Evolutionary conservation across 1,140 invertebrate genomes (phyloP).

Genomic region (Aradophagus sp.): DNA sequence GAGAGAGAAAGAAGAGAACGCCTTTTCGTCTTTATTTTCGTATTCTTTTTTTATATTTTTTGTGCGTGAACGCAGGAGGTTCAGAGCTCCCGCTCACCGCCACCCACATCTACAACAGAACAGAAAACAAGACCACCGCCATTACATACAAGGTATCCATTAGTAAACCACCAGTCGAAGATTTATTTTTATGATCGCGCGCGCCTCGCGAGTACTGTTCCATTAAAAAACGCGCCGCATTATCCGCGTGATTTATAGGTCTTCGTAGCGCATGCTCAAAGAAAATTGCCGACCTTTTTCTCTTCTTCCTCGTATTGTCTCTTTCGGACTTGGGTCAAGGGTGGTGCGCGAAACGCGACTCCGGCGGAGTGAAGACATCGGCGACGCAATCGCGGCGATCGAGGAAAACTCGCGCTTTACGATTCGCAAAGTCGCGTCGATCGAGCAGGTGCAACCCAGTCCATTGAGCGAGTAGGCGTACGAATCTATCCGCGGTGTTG

Average conservation of each 20-base stretch:
- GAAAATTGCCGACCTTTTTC: slow-evolving; percentile 57
- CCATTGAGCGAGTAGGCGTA: slow-evolving; percentile 55
- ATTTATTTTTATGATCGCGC: slow-evolving; percentile 65
- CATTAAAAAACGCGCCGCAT: slow-evolving; percentile 61
- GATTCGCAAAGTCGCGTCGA: slow-evolving; percentile 58
- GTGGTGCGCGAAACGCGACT: too few species aligned
- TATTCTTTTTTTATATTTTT: slow-evolving; percentile 13
- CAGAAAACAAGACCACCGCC: slow-evolving; percentile 76
- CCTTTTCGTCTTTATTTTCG: slow-evolving; percentile 50
- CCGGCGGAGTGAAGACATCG: too few species aligned
- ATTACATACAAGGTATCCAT: slow-evolving; percentile 76
- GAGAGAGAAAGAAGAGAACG: slow-evolving; percentile 53
- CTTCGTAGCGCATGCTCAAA: slow-evolving; percentile 59
- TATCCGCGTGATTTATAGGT: slow-evolving; percentile 70
- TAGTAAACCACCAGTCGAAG: slow-evolving; percentile 71
- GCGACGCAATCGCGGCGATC: slow-evolving; percentile 59
- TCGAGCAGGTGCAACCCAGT: slow-evolving; percentile 60
- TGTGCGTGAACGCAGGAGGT: slow-evolving; percentile 71
- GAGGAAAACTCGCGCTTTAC: slow-evolving; percentile 61
- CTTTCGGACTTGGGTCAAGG: slow-evolving; percentile 44
- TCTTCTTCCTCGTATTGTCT: slow-evolving; percentile 55
- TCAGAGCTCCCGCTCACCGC: slow-evolving; percentile 76
- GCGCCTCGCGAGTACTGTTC: slow-evolving; percentile 49
- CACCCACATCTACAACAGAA: slow-evolving; percentile 77
- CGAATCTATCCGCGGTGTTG: slow-evolving; percentile 47